Evolutionary conservation across 2,113 vertebrate genomes (phyloP).

Genomic region (Cinclus cinclus): DNA sequence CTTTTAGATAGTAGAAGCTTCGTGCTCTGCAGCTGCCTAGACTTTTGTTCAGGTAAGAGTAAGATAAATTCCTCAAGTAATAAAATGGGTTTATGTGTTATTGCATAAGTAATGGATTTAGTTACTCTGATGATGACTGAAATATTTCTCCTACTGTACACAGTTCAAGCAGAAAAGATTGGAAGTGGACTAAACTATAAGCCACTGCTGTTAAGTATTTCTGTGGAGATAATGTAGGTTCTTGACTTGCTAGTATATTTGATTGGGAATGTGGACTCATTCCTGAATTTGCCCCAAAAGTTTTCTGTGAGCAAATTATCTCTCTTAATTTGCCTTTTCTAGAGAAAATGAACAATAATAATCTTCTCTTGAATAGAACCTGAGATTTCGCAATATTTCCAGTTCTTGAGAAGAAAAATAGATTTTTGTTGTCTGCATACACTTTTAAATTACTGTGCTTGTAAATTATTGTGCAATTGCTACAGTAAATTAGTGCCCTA

Average conservation of each 20-base stretch:
- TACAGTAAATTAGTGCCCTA: slow-evolving; percentile 5
- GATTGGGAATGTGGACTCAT: not conserved
- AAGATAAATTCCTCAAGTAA: not conserved
- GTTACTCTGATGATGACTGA: not conserved
- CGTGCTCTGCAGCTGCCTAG: not conserved
- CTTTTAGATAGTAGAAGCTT: slow-evolving; percentile 43
- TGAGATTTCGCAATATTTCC: slow-evolving; percentile 2
- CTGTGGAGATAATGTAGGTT: not conserved
- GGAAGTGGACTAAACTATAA: not conserved
- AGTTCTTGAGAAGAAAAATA: not conserved
- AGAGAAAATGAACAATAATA: not conserved
- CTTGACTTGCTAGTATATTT: not conserved
- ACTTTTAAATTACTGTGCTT: not conserved
- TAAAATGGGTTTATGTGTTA: not conserved
- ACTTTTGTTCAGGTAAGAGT: not conserved
- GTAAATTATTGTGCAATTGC: not conserved
- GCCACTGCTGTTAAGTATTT: not conserved
- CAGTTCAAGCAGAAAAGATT: not conserved
- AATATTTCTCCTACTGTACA: not conserved
- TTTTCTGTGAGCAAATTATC: not conserved
- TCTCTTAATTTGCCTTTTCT: not conserved
- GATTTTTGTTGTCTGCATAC: not conserved
- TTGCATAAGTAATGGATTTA: not conserved
- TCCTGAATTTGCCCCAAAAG: not conserved
- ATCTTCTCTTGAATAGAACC: not conserved